A percentile compares a stretch with the other conserved stretches of the same genome.
Conservation (phyloP, 1,140 invertebrate genomes). For the Pararge aegeria region DNA sequence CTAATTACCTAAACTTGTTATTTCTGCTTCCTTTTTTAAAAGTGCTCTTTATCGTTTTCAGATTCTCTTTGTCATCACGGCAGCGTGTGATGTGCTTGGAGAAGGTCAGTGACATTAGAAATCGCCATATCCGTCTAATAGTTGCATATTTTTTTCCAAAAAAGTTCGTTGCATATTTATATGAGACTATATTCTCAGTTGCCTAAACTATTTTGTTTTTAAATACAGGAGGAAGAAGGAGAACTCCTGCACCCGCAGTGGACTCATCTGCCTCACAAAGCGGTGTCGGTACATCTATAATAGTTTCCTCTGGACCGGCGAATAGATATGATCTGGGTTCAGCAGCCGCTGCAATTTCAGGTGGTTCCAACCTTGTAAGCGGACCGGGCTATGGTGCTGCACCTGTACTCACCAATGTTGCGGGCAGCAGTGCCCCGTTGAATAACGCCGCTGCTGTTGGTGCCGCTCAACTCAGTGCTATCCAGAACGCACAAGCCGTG, state of each 20-base stretch:
- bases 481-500: constrained; percentile 70
- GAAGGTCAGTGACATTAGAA: constrained; percentile 17
- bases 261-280: constrained; percentile 47
- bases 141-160: neutral
- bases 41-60: constrained; percentile 6
- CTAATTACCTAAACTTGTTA: too few species aligned
- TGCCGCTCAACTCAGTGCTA: constrained; percentile 64
- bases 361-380: constrained; percentile 14
- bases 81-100: constrained; percentile 26
- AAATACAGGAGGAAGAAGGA: constrained; percentile 41
- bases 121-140: neutral
- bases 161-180: too few species aligned
- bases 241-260: constrained; percentile 21
- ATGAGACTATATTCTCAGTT: too few species aligned
- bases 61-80: constrained; percentile 31
- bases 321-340: constrained; percentile 18
- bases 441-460: constrained; percentile 63
- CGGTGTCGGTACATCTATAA: constrained; percentile 34
- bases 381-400: constrained; percentile 31
- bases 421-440: constrained; percentile 46
- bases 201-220: too few species aligned
- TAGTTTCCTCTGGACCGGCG: constrained; percentile 13
- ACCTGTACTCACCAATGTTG: constrained; percentile 22
- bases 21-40: too few species aligned
- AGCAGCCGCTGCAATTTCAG: constrained; percentile 18